Conservation (phyloP, 2,113 vertebrate genomes). For the Copsychus sechellarum region DNA sequence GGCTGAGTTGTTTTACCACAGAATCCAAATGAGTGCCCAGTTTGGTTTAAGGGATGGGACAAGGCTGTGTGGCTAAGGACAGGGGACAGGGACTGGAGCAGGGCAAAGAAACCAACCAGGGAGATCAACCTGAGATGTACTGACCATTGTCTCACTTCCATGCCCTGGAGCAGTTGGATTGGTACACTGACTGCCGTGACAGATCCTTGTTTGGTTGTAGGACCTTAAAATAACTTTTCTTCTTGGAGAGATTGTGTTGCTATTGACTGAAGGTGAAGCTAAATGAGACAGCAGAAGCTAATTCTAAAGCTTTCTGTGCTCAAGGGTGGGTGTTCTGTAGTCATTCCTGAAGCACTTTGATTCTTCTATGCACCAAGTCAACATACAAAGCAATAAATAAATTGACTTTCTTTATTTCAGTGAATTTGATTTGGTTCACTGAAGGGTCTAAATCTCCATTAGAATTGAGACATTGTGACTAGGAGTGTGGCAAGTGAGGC, state of each 20-base stretch:
- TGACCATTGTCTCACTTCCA: not conserved
- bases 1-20: not conserved
- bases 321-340: not conserved
- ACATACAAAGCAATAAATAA: not conserved
- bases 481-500: not conserved
- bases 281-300: not conserved
- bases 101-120: not conserved
- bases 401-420: not conserved
- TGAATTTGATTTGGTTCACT: not conserved
- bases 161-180: not conserved
- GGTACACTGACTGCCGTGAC: not conserved
- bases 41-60: not conserved
- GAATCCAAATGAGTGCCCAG: not conserved
- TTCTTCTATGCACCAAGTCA: not conserved
- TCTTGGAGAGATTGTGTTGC: not conserved
- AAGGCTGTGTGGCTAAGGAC: not conserved
- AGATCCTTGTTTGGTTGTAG: not conserved
- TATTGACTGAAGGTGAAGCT: not conserved
- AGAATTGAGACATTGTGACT: accelerated
- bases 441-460: not conserved
- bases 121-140: not conserved
- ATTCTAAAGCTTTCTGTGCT: not conserved
- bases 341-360: not conserved
- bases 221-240: not conserved
- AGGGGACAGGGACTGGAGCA: not conserved